A percentile compares a stretch with the other conserved stretches of the same genome.
Evolutionary conservation across 1,140 invertebrate genomes (phyloP).

Genomic region (Chironomus tepperi): DNA sequence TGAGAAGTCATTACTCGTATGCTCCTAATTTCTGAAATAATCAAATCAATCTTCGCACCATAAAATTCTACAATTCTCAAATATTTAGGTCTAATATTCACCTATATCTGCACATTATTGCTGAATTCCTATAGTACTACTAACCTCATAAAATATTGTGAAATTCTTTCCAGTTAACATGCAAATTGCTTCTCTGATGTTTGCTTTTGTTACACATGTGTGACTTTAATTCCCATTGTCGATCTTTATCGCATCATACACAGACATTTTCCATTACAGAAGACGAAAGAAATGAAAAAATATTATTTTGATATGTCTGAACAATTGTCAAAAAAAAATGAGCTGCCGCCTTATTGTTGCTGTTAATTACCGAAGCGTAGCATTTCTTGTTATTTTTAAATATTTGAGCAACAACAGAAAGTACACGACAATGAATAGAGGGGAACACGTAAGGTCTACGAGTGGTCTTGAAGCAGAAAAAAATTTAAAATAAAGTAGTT

Average conservation of each 20-base stretch:
- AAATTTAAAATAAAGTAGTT: background rate
- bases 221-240: background rate
- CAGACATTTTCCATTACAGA: background rate
- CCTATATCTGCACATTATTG: background rate
- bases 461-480: background rate
- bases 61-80: too few relatives aligned
- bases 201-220: background rate
- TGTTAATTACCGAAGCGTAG: background rate
- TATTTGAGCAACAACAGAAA: background rate
- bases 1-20: too few relatives aligned
- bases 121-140: background rate
- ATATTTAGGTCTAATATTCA: too few relatives aligned
- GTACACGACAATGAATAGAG: background rate
- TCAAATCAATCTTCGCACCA: background rate
- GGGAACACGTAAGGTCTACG: background rate
- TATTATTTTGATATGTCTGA: background rate
- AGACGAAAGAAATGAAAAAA: background rate
- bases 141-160: background rate
- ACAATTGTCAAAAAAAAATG: background rate
- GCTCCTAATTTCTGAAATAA: background rate
- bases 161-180: background rate
- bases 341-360: background rate
- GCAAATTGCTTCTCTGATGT: background rate
- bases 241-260: slow-evolving; percentile 1
- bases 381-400: background rate